A percentile compares a stretch with the other conserved stretches of the same genome.
Evolutionary conservation across 1,140 invertebrate genomes (phyloP).

Genomic region (Ostrea edulis): DNA sequence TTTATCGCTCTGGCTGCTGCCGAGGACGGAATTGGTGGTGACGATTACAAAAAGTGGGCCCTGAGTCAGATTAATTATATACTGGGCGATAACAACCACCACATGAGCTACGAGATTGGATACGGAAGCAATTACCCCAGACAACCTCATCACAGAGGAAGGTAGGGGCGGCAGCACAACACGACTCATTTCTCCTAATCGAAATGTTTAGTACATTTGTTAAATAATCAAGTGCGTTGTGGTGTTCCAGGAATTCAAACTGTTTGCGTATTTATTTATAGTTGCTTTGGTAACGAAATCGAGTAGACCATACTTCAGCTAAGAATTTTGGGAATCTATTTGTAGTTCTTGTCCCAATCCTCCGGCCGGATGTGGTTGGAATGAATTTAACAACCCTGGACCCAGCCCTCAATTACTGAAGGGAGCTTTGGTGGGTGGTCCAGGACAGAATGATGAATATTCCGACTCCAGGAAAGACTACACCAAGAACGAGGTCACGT

Average conservation of each 20-base stretch:
- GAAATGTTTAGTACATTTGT: too few species aligned
- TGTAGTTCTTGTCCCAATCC: conserved; percentile 63
- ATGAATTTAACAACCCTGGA: conserved; percentile 41
- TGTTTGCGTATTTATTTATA: too few species aligned
- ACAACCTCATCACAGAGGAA: conserved; percentile 74
- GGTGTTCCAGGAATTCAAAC: too few species aligned
- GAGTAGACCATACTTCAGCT: too few species aligned
- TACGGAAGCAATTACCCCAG: conserved; percentile 83
- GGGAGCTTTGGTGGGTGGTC: conserved; percentile 80
- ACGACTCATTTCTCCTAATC: too few species aligned
- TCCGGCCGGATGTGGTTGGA: conserved; percentile 56
- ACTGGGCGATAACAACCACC: conserved; percentile 82
- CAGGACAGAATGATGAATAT: conserved; percentile 74
- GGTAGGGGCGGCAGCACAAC: conserved; percentile 50
- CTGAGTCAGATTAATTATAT: conserved; percentile 84
- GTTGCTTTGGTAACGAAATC: too few species aligned
- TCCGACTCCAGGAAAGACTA: conserved; percentile 75
- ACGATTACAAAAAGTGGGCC: conserved; percentile 81
- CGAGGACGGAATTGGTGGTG: conserved; percentile 62
- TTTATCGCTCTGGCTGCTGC: conserved; percentile 71
- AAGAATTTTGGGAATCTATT: not conserved
- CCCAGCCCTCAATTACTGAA: conserved; percentile 75
- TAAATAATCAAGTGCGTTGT: too few species aligned
- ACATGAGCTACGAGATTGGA: conserved; percentile 85
- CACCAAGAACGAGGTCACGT: conserved; percentile 77